Conservation (phyloP, 2,888 invertebrate species). For the Patella pellucida region DNA sequence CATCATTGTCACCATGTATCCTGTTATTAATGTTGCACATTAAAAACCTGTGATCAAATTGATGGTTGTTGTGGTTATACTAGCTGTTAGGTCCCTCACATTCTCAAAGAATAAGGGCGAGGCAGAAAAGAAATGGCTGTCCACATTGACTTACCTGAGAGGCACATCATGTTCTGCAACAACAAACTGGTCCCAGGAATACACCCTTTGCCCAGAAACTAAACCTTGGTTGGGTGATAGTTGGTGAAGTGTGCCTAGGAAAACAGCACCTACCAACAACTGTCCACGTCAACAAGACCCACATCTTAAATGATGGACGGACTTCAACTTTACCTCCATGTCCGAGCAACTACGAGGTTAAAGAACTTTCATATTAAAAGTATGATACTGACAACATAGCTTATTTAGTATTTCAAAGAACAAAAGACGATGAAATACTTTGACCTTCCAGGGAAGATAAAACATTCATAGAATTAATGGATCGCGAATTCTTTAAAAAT, state of each 20-base stretch:
- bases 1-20: no score
- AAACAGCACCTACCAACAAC: conserved; percentile 26
- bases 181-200: conserved; percentile 22
- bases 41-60: no score
- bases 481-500: conserved; percentile 15
- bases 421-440: conserved; percentile 26
- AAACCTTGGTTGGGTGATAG: conserved; percentile 30
- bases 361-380: background rate
- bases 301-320: conserved; percentile 14
- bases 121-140: no score
- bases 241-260: conserved; percentile 37
- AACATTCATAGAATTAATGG: conserved; percentile 28
- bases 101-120: no score
- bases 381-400: no score
- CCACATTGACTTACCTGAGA: no score
- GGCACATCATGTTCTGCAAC: conserved; percentile 38
- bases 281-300: conserved; percentile 21
- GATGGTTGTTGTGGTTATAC: no score
- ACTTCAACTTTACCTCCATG: conserved; percentile 16
- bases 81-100: no score
- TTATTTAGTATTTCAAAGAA: conserved; percentile 20
- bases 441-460: conserved; percentile 31
- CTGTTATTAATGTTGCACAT: no score
- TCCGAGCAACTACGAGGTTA: conserved; percentile 19
- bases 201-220: conserved; percentile 33